Evolutionary conservation across 2,113 vertebrate species (phyloP).

Genomic region (Catagonus wagneri): DNA sequence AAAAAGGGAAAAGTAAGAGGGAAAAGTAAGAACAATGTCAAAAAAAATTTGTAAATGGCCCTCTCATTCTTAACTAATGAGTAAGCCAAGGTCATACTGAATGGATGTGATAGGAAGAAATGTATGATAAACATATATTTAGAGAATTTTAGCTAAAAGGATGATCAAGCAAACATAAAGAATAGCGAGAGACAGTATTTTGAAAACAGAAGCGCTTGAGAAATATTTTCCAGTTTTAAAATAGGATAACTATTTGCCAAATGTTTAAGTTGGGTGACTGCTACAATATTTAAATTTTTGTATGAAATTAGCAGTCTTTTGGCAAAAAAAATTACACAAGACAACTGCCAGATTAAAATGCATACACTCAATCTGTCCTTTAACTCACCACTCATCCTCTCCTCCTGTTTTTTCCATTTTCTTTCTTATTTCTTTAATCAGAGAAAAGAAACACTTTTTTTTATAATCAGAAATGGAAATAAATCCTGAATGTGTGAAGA

Average conservation of each 20-base stretch:
- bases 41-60: neutral
- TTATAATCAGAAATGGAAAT: conserved; percentile 68
- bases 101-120: neutral
- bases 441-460: conserved; percentile 52
- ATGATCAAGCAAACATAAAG: conserved; percentile 76
- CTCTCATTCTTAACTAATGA: neutral
- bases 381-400: conserved; percentile 73
- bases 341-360: conserved; percentile 84
- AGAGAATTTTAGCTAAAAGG: conserved; percentile 62
- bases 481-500: conserved; percentile 70
- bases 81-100: neutral
- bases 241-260: conserved; percentile 84
- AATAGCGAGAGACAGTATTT: conserved; percentile 79
- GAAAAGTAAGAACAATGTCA: neutral
- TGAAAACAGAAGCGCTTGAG: conserved; percentile 82
- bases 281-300: conserved; percentile 86
- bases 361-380: conserved; percentile 83
- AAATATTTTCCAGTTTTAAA: conserved; percentile 86
- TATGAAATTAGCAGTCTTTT: conserved; percentile 84
- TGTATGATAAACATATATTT: neutral
- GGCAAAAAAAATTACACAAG: conserved; percentile 80
- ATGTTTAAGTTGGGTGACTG: conserved; percentile 85
- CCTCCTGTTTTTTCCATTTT: conserved; percentile 61
- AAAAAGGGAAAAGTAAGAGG: neutral
- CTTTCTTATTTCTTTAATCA: conserved; percentile 71